Evolutionary conservation across 2,888 invertebrate species (phyloP).

Genomic region (Drosophila greeni): DNA sequence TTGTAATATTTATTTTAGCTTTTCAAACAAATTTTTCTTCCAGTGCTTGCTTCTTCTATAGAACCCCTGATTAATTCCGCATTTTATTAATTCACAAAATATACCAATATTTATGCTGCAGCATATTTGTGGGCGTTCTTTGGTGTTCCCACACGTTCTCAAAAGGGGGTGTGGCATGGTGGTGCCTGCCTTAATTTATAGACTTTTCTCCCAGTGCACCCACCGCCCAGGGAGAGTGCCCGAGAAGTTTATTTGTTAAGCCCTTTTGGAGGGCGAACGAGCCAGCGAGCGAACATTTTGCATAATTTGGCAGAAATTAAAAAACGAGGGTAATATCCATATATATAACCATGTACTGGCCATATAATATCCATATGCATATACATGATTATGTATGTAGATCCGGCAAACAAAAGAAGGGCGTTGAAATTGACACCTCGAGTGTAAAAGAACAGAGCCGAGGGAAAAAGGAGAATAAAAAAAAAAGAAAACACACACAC

Average conservation of each 20-base stretch:
- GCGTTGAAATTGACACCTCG: conserved; percentile 78
- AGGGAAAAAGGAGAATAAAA: conserved; percentile 19
- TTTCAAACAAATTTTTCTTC: not conserved
- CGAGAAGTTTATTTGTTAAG: conserved; percentile 23
- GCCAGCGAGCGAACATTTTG: conserved; percentile 44
- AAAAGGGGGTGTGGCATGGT: conserved; percentile 35
- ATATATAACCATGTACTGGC: conserved; percentile 29
- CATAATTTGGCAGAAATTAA: conserved; percentile 73
- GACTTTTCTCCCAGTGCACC: conserved; percentile 25
- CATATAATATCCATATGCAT: conserved; percentile 42
- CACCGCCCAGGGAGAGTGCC: conserved; percentile 6
- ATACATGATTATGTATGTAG: conserved; percentile 38
- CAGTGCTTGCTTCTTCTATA: not conserved
- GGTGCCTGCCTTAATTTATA: conserved; percentile 2
- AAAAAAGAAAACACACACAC: not conserved
- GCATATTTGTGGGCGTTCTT: conserved; percentile 54
- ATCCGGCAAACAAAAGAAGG: conserved; percentile 67
- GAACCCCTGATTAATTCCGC: not conserved
- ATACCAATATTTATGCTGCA: conserved; percentile 51
- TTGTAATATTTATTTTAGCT: no score
- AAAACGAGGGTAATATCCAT: conserved; percentile 71
- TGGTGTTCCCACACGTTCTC: conserved; percentile 21
- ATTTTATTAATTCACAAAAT: conserved; percentile 17
- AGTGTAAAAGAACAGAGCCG: conserved; percentile 57
- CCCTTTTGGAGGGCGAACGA: conserved; percentile 33